Conservation (phyloP, 2,113 vertebrate species). For the Nipponia nippon region DNA sequence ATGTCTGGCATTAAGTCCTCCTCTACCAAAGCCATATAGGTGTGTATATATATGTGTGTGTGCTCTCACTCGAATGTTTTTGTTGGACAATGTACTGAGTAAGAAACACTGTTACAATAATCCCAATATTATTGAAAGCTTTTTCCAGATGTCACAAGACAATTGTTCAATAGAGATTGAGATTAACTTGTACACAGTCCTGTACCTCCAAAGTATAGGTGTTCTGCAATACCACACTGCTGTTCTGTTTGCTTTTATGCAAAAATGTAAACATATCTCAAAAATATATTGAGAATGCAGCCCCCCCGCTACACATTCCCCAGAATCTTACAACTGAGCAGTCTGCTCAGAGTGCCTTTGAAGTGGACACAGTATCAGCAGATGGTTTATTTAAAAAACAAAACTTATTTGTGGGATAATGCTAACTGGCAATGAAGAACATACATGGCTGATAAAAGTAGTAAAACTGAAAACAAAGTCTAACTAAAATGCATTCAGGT, state of each 20-base stretch:
- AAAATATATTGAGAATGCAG: neutral
- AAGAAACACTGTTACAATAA: neutral
- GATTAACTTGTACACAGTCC: neutral
- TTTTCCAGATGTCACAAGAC: neutral
- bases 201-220: neutral
- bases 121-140: neutral
- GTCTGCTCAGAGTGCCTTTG: neutral
- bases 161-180: neutral
- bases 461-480: neutral
- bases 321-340: neutral
- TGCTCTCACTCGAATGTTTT: neutral
- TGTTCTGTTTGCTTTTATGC: neutral
- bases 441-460: neutral
- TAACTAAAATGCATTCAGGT: neutral
- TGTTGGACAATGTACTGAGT: neutral
- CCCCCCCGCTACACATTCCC: neutral
- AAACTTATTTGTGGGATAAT: neutral
- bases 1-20: neutral
- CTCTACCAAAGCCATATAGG: accelerated
- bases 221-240: neutral
- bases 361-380: neutral
- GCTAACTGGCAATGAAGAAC: neutral
- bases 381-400: neutral
- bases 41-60: neutral
- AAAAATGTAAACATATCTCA: neutral